A percentile compares a stretch with the other conserved stretches of the same genome.
Evolutionary conservation across 2,888 invertebrate species (phyloP).

Genomic region (Drosophila picticornis): DNA sequence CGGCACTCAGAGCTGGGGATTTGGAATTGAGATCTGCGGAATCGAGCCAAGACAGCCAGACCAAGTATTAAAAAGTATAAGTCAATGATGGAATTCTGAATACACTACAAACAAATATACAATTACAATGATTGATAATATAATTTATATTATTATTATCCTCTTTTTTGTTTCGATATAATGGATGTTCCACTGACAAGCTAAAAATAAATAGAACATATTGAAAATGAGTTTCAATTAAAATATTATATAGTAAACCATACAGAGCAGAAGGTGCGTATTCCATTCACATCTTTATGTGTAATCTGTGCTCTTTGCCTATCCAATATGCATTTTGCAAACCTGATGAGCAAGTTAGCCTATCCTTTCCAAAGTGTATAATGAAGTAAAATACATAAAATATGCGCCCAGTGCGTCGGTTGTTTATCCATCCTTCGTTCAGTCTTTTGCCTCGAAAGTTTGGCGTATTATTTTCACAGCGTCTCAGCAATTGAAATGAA

Average conservation of each 20-base stretch:
- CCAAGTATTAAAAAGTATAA: conserved; percentile 23
- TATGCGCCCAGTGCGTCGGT: conserved; percentile 65
- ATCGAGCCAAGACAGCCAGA: conserved; percentile 35
- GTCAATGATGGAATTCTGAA: neutral
- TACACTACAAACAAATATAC: conserved; percentile 10
- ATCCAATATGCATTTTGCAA: conserved; percentile 16
- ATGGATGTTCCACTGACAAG: too few species aligned
- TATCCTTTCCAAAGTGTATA: conserved; percentile 53
- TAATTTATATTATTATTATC: neutral
- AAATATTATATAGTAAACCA: neutral
- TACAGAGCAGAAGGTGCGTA: neutral
- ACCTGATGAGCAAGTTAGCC: conserved; percentile 16
- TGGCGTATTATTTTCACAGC: conserved; percentile 63
- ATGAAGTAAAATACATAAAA: conserved; percentile 75
- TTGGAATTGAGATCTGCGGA: conserved; percentile 38
- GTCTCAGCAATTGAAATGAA: conserved; percentile 63
- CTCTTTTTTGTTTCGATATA: neutral
- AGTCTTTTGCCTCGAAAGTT: conserved; percentile 35
- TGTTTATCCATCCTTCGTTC: conserved; percentile 20
- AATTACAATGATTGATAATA: neutral
- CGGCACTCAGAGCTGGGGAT: conserved; percentile 35
- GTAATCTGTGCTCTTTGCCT: neutral
- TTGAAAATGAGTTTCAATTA: neutral
- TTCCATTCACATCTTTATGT: neutral
- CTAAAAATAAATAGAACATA: neutral